These are phyloP conservation scores for Xylota segnis DNA, from an alignment of 2,888 invertebrate species.

Conservation along the genomic window DNA sequence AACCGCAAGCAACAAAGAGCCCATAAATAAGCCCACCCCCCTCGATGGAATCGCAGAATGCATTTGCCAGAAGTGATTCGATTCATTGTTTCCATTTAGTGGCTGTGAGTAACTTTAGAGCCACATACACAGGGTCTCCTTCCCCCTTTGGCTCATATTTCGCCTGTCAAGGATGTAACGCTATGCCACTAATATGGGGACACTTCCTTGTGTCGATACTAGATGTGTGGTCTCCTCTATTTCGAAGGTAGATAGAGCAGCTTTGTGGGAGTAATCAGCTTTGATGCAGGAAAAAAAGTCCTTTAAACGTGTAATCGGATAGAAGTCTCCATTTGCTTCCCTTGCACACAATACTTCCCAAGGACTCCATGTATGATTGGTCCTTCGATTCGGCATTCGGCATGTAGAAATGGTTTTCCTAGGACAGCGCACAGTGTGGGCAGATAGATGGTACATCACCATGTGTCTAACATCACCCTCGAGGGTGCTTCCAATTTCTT, in stretches of 20 bases:
- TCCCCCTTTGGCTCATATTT: too few species aligned
- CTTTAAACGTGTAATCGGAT: constrained; percentile 23
- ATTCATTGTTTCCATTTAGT: constrained; percentile 14
- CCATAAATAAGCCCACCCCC: neutral
- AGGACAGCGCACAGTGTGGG: too few species aligned
- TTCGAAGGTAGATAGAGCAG: neutral
- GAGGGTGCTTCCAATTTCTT: too few species aligned
- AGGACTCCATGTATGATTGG: neutral
- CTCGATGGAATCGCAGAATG: neutral
- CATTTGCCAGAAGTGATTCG: neutral
- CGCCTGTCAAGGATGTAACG: neutral
- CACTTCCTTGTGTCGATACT: neutral
- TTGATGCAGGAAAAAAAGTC: constrained; percentile 1
- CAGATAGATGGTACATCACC: too few species aligned
- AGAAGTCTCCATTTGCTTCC: neutral
- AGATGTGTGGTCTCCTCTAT: neutral
- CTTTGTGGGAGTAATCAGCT: constrained; percentile 16
- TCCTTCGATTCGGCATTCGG: neutral
- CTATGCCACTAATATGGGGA: neutral
- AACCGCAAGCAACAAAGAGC: neutral
- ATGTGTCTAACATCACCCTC: too few species aligned
- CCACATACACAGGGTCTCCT: neutral
- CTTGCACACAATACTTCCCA: neutral
- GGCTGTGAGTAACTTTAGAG: constrained; percentile 1
- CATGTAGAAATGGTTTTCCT: neutral